Evolutionary conservation across 1,140 invertebrate species (phyloP).

Genomic region (Papilio aristodemus): DNA sequence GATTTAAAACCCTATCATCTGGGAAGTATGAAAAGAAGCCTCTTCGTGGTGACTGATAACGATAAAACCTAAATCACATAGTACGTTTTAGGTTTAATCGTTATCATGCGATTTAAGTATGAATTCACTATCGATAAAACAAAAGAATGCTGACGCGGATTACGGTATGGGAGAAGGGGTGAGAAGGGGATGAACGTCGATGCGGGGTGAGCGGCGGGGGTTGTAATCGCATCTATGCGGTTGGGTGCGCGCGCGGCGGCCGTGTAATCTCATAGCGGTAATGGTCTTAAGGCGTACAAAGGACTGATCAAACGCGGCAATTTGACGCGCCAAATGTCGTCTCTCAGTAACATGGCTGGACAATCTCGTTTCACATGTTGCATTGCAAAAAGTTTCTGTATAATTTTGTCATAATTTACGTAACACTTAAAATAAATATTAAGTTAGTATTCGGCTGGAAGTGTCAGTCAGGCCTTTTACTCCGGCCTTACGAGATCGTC

Average conservation of each 20-base stretch:
- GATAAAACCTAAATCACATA: too few relatives aligned
- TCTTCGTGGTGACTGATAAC: too few relatives aligned
- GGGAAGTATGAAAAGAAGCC: too few relatives aligned
- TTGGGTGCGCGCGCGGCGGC: constrained; percentile 62
- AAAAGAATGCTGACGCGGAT: constrained; percentile 39
- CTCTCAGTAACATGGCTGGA: not conserved
- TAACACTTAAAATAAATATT: too few relatives aligned
- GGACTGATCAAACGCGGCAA: constrained; percentile 69
- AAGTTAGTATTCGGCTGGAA: too few relatives aligned
- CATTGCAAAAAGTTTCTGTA: not conserved
- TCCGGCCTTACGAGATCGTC: too few relatives aligned
- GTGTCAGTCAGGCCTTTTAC: too few relatives aligned
- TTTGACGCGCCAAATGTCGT: constrained; percentile 72
- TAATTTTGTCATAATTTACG: not conserved
- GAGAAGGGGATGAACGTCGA: constrained; percentile 6
- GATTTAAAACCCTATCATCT: too few relatives aligned
- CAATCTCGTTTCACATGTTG: not conserved
- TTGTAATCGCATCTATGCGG: constrained; percentile 58
- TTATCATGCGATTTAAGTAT: too few relatives aligned
- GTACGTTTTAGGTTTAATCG: too few relatives aligned
- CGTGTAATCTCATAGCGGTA: constrained; percentile 70
- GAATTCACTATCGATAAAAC: constrained; percentile 40
- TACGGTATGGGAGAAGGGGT: constrained; percentile 15
- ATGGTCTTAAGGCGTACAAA: constrained; percentile 74
- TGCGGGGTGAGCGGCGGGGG: constrained; percentile 28